These are phyloP conservation scores for Heliconius himera DNA, from an alignment of 1,140 invertebrate species.

Conservation along the genomic window DNA sequence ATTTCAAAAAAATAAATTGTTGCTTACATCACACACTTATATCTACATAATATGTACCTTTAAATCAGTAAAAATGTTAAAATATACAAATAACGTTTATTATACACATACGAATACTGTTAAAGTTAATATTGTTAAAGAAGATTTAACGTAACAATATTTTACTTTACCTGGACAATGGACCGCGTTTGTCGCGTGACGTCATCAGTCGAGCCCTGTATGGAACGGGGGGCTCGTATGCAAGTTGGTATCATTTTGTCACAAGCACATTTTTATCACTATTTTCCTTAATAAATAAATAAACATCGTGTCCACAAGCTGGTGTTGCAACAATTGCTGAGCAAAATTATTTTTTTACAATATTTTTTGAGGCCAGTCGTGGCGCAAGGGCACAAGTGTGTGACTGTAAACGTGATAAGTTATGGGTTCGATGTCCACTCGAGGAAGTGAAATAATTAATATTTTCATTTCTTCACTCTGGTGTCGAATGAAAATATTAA, in stretches of 20 bases:
- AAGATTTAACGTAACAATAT: neutral
- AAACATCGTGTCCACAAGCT: neutral
- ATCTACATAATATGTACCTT: too few species aligned
- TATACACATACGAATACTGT: neutral
- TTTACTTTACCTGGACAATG: slow-evolving; percentile 81
- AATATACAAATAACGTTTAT: too few species aligned
- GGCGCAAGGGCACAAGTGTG: too few species aligned
- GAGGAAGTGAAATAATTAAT: too few species aligned
- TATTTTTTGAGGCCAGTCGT: too few species aligned
- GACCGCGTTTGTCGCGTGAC: slow-evolving; percentile 83
- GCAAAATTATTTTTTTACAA: neutral
- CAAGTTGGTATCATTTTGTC: slow-evolving; percentile 83
- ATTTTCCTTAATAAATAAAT: slow-evolving; percentile 16
- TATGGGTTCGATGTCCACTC: too few species aligned
- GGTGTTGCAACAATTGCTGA: neutral
- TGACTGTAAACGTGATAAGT: too few species aligned
- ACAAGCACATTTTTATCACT: slow-evolving; percentile 40
- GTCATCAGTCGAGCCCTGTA: slow-evolving; percentile 83
- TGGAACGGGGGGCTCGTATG: slow-evolving; percentile 79
- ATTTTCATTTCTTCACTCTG: too few species aligned
- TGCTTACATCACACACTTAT: too few species aligned
- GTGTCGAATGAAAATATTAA: too few species aligned
- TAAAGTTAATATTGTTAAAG: neutral
- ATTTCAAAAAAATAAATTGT: too few species aligned
- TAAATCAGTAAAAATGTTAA: too few species aligned